Base-by-base conservation (phyloP, 2,113 vertebrate species). In the Salvelinus fontinalis region DNA sequence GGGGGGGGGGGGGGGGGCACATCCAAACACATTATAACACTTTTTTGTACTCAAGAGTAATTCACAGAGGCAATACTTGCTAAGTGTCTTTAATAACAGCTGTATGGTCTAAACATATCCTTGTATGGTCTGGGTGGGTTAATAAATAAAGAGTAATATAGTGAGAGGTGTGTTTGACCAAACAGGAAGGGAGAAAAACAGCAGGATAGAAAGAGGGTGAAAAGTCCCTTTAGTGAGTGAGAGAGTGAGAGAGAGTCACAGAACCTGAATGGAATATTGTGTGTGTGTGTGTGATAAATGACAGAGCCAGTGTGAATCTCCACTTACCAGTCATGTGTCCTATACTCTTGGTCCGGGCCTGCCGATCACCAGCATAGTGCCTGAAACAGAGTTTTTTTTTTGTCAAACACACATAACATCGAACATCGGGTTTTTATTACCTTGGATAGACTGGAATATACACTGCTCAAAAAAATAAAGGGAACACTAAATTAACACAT, bases 301-400 rank as follows among this genome's bases (percentile, higher is more conserved):
- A 70, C 18, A 68, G 27, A 59, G 49, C 44, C 2, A 31, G 16
- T 16, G n/a, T 26, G 60, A n/a, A 13, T 7, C 7, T 11, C 27
- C 3, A 79, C 92, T 88, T 18, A 93, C 93, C 90, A 78, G 84
- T 88, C 76, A 65, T 69, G 1, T 87, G 80, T 80, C 81, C 80
- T 24, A 81, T 68, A 84, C 83, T 91, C 79, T 75, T 90, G 0
- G 86, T 86, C 27, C 87, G 16, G 71, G 73, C 29, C 34, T 69
- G 82, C 67, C 76, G 83, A 29, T 85, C 87, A 5, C 71, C 88
- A 57, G 79, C 83, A 60, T 73, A 83, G 81, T 91, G 82, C 81
- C 93, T 94, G 88, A 78, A 90, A 92, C 60, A 77, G 66, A 71
- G 83, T 6, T 2, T 2, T 0, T 1, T 0, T 6, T 83, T 71